Evolutionary conservation across 92 coral and sea anemone genomes (phyloP).

Genomic region (Desmophyllum pertusum): DNA sequence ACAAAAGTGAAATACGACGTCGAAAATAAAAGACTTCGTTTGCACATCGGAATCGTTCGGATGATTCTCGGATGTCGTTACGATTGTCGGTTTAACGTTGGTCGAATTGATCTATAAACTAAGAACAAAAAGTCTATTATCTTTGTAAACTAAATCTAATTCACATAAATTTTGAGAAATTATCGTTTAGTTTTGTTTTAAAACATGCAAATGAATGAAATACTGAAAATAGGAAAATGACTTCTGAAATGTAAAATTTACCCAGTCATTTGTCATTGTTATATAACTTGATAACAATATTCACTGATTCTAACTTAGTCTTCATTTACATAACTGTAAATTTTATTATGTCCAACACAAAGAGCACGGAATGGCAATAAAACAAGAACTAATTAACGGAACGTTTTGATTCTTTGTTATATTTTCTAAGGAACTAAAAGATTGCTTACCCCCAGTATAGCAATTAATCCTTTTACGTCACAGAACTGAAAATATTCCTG

Average conservation of each 20-base stretch:
- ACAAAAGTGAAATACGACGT: neutral
- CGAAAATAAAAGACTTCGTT: neutral
- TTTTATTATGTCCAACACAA: neutral
- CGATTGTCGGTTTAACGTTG: too few relatives aligned
- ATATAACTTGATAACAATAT: neutral
- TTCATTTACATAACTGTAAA: neutral
- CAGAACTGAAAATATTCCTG: constrained; percentile 1
- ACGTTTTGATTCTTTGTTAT: neutral
- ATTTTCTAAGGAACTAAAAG: neutral
- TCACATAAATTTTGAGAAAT: neutral
- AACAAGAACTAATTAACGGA: constrained; percentile 5
- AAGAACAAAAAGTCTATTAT: neutral
- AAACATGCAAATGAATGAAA: neutral
- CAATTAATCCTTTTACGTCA: constrained; percentile 15
- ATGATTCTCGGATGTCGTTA: neutral
- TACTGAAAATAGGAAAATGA: neutral
- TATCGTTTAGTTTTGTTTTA: neutral
- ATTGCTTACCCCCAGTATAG: constrained; percentile 10
- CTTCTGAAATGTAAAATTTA: too few relatives aligned
- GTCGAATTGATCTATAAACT: too few relatives aligned
- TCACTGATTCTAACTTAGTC: neutral
- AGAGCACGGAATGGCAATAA: neutral
- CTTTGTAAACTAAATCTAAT: neutral
- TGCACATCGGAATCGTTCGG: neutral
- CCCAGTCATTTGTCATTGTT: neutral